phyloP scores from a whole-genome alignment of 2,113 vertebrate species.

The Pygoscelis adeliae region DNA sequence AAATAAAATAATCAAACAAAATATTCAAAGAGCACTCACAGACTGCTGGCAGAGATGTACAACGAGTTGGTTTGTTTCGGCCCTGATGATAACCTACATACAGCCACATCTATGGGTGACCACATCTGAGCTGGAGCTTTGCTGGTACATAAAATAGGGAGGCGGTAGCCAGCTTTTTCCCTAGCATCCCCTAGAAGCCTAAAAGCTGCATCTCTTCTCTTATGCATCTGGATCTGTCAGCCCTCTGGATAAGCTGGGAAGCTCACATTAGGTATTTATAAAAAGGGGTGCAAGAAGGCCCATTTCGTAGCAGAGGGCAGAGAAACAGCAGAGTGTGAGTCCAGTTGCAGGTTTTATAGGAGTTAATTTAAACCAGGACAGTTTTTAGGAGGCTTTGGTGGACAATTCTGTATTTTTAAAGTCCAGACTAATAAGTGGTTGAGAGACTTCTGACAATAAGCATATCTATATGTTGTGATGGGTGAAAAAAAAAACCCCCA shows the following conservation, averaged over 20 bases:
- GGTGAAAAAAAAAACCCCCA: background rate
- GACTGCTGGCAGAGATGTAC: background rate
- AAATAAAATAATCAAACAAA: background rate
- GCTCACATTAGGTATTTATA: background rate
- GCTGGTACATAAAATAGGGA: background rate
- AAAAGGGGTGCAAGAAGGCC: background rate
- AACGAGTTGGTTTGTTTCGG: background rate
- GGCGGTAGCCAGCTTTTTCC: fast-evolving
- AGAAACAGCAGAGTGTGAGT: background rate
- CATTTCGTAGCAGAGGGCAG: background rate
- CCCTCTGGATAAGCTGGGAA: background rate
- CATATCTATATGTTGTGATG: background rate
- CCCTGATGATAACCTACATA: background rate
- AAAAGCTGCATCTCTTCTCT: background rate
- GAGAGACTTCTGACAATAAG: background rate
- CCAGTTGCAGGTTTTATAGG: background rate
- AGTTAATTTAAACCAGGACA: background rate
- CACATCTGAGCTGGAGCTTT: background rate
- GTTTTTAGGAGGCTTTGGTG: background rate
- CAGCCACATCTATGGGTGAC: fast-evolving
- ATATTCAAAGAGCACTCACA: background rate
- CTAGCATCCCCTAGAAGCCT: background rate
- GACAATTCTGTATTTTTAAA: background rate
- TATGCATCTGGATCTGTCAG: background rate
- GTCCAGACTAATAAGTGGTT: background rate